These are phyloP conservation scores for Papilio xuthus DNA, from an alignment of 1,140 invertebrate genomes.

Conservation along the genomic window DNA sequence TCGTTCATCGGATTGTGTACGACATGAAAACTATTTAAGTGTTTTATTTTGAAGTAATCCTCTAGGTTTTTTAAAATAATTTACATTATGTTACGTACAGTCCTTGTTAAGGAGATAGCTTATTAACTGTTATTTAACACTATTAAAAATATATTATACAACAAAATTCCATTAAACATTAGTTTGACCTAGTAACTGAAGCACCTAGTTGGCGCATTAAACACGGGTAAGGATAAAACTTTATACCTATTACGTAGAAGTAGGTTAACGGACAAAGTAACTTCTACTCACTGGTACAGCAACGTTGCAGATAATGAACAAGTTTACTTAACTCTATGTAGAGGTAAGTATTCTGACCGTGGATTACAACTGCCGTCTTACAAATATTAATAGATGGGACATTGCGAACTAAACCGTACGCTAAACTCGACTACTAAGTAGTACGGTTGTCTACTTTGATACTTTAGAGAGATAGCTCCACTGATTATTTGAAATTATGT, in stretches of 20 bases:
- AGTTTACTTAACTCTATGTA: neutral
- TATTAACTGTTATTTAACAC: neutral
- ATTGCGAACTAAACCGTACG: no score
- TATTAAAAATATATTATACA: constrained; percentile 2
- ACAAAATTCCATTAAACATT: constrained; percentile 19
- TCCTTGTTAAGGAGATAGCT: neutral
- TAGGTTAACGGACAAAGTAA: constrained; percentile 36
- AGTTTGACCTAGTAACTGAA: constrained; percentile 29
- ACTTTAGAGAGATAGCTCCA: no score
- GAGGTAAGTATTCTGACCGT: neutral
- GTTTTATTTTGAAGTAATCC: no score
- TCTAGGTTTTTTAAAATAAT: no score
- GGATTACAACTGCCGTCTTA: no score
- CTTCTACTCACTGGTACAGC: constrained; percentile 12
- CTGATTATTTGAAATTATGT: no score
- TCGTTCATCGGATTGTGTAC: no score
- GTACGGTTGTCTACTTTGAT: no score
- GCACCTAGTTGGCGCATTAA: neutral
- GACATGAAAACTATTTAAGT: no score
- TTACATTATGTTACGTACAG: no score
- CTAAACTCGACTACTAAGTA: no score
- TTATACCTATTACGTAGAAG: constrained; percentile 10
- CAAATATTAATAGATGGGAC: no score
- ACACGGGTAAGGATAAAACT: constrained; percentile 29
- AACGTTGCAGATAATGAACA: constrained; percentile 22